phyloP scores from a whole-genome alignment of 2,797 vertebrate genomes.

The Chaetophractus vellerosus region DNA sequence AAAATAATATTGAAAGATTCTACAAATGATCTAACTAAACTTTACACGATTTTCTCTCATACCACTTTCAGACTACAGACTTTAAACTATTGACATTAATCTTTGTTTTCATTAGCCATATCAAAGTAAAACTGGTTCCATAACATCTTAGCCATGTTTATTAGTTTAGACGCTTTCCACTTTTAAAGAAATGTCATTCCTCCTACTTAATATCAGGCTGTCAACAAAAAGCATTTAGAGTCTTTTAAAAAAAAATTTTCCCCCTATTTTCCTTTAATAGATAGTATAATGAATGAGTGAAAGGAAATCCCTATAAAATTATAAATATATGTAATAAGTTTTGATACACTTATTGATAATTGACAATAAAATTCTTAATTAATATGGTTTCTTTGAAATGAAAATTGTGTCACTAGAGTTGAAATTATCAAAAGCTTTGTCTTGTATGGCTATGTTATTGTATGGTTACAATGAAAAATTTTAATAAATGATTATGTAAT shows the following conservation, averaged over 20 bases:
- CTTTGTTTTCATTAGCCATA: neutral
- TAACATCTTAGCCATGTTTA: neutral
- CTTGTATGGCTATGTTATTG: neutral
- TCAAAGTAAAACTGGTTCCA: neutral
- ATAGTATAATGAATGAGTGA: no score
- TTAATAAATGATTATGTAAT: neutral
- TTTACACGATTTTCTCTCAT: neutral
- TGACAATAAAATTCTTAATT: neutral
- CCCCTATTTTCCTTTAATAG: neutral
- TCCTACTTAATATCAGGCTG: neutral
- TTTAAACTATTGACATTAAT: neutral
- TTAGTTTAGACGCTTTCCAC: neutral
- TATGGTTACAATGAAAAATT: neutral
- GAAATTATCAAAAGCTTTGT: slow-evolving; percentile 6
- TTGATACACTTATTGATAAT: neutral
- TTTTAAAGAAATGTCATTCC: neutral
- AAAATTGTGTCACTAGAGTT: neutral
- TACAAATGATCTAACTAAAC: neutral
- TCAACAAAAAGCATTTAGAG: slow-evolving; percentile 30
- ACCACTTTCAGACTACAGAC: neutral
- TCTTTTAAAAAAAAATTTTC: neutral
- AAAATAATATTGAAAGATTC: neutral
- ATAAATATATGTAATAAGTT: slow-evolving; percentile 2
- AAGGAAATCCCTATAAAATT: neutral
- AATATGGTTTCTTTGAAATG: neutral